Evolutionary conservation across 2,797 vertebrate genomes (phyloP).

Genomic region (Xyrichtys novacula): DNA sequence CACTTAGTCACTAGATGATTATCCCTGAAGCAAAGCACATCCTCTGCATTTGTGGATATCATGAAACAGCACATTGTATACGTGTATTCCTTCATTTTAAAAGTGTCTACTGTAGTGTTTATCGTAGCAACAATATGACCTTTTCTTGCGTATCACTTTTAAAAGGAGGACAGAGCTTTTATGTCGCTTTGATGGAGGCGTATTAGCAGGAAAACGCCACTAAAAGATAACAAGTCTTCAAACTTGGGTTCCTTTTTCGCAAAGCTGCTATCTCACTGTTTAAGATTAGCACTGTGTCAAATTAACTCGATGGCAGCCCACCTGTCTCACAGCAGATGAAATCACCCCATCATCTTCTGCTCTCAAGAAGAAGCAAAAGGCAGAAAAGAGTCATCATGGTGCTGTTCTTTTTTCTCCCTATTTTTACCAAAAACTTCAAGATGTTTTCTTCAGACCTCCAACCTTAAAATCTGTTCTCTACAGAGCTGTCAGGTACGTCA

Average conservation of each 20-base stretch:
- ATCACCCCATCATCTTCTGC: constrained; percentile 4
- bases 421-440: background rate
- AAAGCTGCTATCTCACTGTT: constrained; percentile 11
- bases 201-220: background rate
- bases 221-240: no score
- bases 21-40: no score
- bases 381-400: background rate
- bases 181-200: background rate
- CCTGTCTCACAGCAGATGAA: constrained; percentile 10
- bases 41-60: no score
- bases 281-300: constrained; percentile 19
- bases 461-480: background rate
- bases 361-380: background rate
- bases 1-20: no score
- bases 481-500: background rate
- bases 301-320: constrained; percentile 10
- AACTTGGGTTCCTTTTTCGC: background rate
- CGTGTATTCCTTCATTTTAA: background rate
- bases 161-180: background rate
- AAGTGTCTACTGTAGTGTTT: background rate
- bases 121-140: background rate
- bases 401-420: background rate
- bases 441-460: background rate
- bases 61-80: no score
- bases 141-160: background rate